Evolutionary conservation across 2,888 invertebrate species (phyloP).

Genomic region (Tricholauxania praeusta): DNA sequence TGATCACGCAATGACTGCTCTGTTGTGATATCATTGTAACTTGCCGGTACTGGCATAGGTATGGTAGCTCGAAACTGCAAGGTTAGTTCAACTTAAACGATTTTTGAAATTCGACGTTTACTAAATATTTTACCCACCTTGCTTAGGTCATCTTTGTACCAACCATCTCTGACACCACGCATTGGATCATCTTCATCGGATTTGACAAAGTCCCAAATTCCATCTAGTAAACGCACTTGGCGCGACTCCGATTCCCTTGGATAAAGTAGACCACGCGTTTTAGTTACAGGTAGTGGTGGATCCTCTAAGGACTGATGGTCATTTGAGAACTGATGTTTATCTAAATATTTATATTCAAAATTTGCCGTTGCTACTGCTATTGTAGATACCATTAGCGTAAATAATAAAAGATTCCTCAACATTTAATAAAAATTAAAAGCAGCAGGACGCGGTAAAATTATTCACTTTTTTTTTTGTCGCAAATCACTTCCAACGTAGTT

Average conservation of each 20-base stretch:
- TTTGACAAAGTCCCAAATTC: constrained; percentile 91
- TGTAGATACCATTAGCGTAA: too few relatives aligned
- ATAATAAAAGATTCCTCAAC: too few relatives aligned
- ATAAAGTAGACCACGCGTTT: constrained; percentile 62
- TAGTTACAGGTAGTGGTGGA: not conserved
- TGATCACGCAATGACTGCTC: constrained; percentile 87
- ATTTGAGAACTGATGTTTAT: too few relatives aligned
- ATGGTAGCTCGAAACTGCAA: constrained; percentile 72
- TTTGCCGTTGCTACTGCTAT: not conserved
- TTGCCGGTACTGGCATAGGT: constrained; percentile 95
- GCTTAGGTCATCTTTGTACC: constrained; percentile 79
- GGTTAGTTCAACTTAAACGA: too few relatives aligned
- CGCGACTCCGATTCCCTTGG: constrained; percentile 82
- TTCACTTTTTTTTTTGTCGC: not conserved
- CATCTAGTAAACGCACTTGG: constrained; percentile 82
- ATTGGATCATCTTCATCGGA: constrained; percentile 77
- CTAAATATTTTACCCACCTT: constrained; percentile 68
- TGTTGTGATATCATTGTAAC: constrained; percentile 94
- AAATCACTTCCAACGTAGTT: constrained; percentile 1
- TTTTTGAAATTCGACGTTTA: too few relatives aligned
- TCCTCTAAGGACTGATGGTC: not conserved
- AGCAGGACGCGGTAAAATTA: too few relatives aligned
- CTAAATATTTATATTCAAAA: not conserved
- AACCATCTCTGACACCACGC: constrained; percentile 79
- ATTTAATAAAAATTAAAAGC: too few relatives aligned